Evolutionary conservation across 2,888 invertebrate species (phyloP).

Genomic region (Diploptera punctata): DNA sequence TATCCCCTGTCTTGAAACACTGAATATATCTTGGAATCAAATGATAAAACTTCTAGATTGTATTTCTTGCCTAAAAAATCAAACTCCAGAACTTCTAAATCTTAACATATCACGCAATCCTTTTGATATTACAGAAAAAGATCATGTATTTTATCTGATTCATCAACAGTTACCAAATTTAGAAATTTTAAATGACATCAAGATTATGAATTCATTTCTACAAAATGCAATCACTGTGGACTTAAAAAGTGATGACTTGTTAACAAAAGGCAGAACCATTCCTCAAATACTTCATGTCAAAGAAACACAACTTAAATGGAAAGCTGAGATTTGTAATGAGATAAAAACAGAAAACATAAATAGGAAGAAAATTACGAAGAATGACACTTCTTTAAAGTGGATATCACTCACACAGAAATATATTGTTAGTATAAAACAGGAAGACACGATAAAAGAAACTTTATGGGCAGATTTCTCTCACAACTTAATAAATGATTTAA

Average conservation of each 20-base stretch:
- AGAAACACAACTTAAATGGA: neutral
- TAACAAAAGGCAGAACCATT: neutral
- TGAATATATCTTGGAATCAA: constrained; percentile 22
- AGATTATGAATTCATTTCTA: neutral
- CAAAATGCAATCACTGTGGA: neutral
- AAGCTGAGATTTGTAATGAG: constrained; percentile 1
- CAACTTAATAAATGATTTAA: neutral
- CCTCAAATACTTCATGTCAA: neutral
- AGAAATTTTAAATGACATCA: neutral
- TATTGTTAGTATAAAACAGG: neutral
- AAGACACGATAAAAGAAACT: neutral
- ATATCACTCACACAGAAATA: neutral
- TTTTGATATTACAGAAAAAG: neutral
- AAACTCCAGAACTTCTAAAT: neutral
- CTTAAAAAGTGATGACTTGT: neutral
- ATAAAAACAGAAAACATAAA: neutral
- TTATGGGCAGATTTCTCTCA: constrained; percentile 17
- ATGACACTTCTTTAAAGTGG: neutral
- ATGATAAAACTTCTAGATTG: neutral
- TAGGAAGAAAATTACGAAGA: neutral
- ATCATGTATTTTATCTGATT: neutral
- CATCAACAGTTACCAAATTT: neutral
- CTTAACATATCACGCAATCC: constrained; percentile 1
- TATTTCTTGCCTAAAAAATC: neutral
- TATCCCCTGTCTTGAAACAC: neutral